Evolutionary conservation across 2,797 vertebrate genomes (phyloP).

Genomic region (Sebastes minor): DNA sequence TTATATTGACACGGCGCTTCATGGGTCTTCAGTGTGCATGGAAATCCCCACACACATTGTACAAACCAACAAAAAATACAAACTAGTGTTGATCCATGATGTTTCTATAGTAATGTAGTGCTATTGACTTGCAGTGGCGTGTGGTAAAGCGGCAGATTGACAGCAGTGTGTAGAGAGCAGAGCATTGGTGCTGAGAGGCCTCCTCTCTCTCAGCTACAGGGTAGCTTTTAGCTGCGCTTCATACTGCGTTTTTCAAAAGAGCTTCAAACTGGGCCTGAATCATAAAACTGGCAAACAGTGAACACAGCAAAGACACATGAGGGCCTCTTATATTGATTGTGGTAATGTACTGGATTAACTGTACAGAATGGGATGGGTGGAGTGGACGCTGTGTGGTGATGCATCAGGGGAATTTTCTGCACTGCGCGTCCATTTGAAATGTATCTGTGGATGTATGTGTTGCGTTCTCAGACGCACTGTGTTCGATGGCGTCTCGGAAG

Average conservation of each 20-base stretch:
- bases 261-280: slow-evolving; percentile 53
- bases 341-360: slow-evolving; percentile 55
- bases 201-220: slow-evolving; percentile 51
- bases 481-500: slow-evolving; percentile 89
- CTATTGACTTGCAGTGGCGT: slow-evolving; percentile 57
- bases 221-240: slow-evolving; percentile 63
- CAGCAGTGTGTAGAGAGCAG: slow-evolving; percentile 30
- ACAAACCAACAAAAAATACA: background rate
- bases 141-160: slow-evolving; percentile 59
- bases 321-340: slow-evolving; percentile 50
- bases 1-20: background rate
- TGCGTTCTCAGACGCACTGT: slow-evolving; percentile 75
- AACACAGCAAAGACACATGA: slow-evolving; percentile 46
- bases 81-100: slow-evolving; percentile 32
- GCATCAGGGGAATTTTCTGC: slow-evolving; percentile 1
- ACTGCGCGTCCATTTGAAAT: background rate
- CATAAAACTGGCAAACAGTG: slow-evolving; percentile 44
- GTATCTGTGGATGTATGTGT: background rate
- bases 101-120: slow-evolving; percentile 53
- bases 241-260: slow-evolving; percentile 54
- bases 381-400: slow-evolving; percentile 16
- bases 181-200: slow-evolving; percentile 44
- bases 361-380: slow-evolving; percentile 8
- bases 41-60: background rate
- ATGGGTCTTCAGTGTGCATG: background rate